phyloP scores from a whole-genome alignment of 2,113 vertebrate species.

The Dendrocopos noguchii region DNA sequence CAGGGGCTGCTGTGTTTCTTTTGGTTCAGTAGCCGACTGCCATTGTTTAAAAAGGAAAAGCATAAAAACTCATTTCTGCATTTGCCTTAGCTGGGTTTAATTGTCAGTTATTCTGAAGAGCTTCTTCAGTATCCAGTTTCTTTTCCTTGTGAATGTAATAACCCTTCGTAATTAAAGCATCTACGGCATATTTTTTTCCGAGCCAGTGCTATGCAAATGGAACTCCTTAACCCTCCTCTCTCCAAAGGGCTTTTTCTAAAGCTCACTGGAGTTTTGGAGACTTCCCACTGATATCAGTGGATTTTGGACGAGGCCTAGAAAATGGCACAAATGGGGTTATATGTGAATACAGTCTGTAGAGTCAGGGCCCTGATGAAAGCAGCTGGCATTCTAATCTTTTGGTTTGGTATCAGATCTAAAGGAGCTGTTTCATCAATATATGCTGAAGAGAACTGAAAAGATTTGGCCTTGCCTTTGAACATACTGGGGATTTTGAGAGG shows the following conservation, averaged over 20 bases:
- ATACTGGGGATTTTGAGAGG: conserved; percentile 5
- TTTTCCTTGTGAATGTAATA: neutral
- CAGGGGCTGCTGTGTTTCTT: neutral
- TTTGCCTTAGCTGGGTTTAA: neutral
- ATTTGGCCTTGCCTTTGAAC: conserved; percentile 32
- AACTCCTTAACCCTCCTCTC: neutral
- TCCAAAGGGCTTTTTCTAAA: neutral
- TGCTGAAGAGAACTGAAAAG: conserved; percentile 34
- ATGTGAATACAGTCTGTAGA: conserved; percentile 1
- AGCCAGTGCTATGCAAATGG: neutral
- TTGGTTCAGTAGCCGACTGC: neutral
- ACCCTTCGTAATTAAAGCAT: neutral
- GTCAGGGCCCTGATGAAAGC: conserved; percentile 31
- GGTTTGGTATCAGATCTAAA: conserved; percentile 38
- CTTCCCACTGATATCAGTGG: neutral
- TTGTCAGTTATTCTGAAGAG: neutral
- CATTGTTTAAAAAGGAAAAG: neutral
- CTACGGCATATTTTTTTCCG: neutral
- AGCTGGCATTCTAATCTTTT: conserved; percentile 23
- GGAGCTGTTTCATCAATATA: conserved; percentile 51
- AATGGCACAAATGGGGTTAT: neutral
- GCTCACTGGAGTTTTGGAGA: neutral
- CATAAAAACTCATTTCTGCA: neutral
- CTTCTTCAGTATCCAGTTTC: neutral
- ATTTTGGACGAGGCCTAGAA: neutral